Base-by-base conservation (phyloP, 2,888 invertebrate genomes). In the Tipula vernalis region DNA sequence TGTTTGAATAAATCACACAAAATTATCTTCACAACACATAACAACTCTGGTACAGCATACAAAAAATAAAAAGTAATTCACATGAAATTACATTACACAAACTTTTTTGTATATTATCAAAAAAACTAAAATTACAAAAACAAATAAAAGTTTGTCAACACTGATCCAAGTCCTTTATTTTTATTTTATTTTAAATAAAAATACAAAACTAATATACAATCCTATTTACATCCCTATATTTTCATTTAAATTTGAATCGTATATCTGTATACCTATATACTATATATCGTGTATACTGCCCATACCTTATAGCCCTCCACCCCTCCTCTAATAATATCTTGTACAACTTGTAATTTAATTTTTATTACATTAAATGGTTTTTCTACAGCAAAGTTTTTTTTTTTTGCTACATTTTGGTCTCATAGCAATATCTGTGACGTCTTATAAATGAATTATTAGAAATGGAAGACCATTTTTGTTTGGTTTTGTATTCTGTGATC, bases 141-240 rank as follows among this genome's bases (percentile, higher is more conserved):
- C n/a, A 51, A 71, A 57, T 28, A 71, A 71, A 71, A 71, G 28
- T 71, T 71, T 71, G 71, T 71, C 71, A 71, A 71, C 71, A 71
- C 71, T 71, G 71, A 71, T 71, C 71, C n/a, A 71, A 71, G 71
- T 71, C 71, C 71, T 71, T 71, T 57, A 15, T 57, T 57, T 57
- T n/a, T 28, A 71, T 71, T 71, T 71, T 71, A 71, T 71, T 71
- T 28, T 28, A 71, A 71, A 71, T 28, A 10, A 71, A 71, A 71
- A 71, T 71, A 71, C 71, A 71, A 71, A 71, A 71, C 71, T 71
- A 71, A 10, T 28, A 28, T 28, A 71, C 28, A 71, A 71, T 71
- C 71, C 71, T 71, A 71, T 71, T 71, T 71, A 71, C 71, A 71
- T 71, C 71, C 71, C 71, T 71, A 71, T 71, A 71, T 71, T 51